phyloP scores from a whole-genome alignment of 2,888 invertebrate genomes.

The Cosmorhoe ocellata region DNA sequence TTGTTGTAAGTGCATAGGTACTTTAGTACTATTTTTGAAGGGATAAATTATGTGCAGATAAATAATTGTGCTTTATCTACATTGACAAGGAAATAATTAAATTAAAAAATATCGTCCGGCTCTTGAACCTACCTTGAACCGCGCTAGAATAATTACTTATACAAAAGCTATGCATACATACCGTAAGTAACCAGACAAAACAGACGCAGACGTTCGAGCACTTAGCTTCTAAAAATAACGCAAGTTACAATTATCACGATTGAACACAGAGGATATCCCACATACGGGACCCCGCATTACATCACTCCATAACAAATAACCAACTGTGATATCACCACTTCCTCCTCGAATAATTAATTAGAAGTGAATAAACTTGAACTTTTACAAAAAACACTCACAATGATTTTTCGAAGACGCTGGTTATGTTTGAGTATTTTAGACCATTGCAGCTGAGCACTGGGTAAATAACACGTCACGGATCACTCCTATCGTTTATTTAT shows the following conservation, averaged over 20 bases:
- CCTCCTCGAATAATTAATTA: constrained; percentile 57
- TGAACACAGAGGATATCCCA: constrained; percentile 14
- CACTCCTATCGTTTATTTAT: constrained; percentile 38
- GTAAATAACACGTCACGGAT: constrained; percentile 25
- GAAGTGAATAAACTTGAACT: constrained; percentile 31
- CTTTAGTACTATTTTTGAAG: too few relatives aligned
- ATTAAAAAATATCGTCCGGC: constrained; percentile 21
- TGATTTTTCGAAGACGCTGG: constrained; percentile 34
- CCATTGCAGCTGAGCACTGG: constrained; percentile 36
- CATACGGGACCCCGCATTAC: constrained; percentile 24
- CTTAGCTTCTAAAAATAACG: constrained; percentile 69
- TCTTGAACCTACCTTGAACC: constrained; percentile 28
- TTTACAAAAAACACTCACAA: constrained; percentile 40
- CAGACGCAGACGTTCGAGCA: constrained; percentile 46
- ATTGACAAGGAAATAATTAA: constrained; percentile 1
- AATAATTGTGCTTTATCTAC: too few relatives aligned
- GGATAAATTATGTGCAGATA: too few relatives aligned
- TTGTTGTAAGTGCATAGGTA: too few relatives aligned
- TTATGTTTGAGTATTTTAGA: constrained; percentile 10
- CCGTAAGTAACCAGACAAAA: constrained; percentile 46
- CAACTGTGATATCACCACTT: constrained; percentile 68
- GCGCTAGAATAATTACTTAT: constrained; percentile 15
- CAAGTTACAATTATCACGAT: constrained; percentile 34
- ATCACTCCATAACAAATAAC: constrained; percentile 57
- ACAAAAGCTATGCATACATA: constrained; percentile 2